Base-by-base conservation (phyloP, 2,113 vertebrate genomes). In the Eupsittula cactorum region DNA sequence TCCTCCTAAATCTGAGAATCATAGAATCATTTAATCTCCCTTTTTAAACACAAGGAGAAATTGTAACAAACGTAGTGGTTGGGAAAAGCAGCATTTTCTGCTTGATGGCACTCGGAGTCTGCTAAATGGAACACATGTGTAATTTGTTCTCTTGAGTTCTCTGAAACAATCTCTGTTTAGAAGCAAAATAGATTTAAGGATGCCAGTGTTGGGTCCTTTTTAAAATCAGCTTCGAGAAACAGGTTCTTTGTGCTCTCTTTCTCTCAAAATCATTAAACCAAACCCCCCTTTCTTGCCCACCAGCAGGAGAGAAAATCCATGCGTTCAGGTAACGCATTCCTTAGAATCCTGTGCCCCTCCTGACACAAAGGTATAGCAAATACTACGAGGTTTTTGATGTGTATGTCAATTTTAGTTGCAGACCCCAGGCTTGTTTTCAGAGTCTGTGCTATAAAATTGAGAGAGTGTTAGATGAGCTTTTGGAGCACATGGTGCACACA, bases 401-500 rank as follows among this genome's bases (percentile, higher is more conserved):
- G 6, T 59, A 0, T 41, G 9, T 86, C 71, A 0, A 18, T 52
- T 76, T n/a, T 3, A 52, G 29, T 29, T 69, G 37, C 44, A 91
- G 80, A 76, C 19, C 2, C 12, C 28, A n/a, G 39, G 29, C 50
- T 81, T 35, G 17, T 35, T 70, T 62, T 52, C 57, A 63, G 55
- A 65, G 11, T 27, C 44, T 65, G 59, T 64, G 73, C 50, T 57
- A 0, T 75, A n/a, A 75, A 84, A 79, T 59, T 41, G 46, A 62
- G 39, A 20, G 3, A 8, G 46, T 23, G 18, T 67, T 57, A 16
- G 65, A 35, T 70, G 46, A 68, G 16, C 81, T 60, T 93, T 37
- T 53, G 82, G 49, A 39, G 9, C n/a, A 27, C 2, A 1, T 0
- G 4, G 17, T 50, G 7, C 37, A 2, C 7, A 0, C 6, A n/a